These are phyloP conservation scores for Plagiodera versicolora DNA, from an alignment of 2,888 invertebrate genomes.

Conservation along the genomic window DNA sequence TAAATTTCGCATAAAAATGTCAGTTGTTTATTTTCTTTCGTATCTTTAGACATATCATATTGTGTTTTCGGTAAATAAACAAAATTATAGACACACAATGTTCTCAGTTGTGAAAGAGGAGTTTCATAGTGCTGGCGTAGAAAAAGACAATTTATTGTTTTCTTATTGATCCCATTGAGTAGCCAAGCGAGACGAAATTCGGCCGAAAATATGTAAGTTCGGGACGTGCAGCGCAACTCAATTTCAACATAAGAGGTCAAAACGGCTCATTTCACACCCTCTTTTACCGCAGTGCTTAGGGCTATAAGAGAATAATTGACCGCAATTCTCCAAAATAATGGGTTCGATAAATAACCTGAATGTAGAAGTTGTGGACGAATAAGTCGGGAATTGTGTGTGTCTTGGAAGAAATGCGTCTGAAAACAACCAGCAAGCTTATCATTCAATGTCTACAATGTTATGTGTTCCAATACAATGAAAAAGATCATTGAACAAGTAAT, in stretches of 20 bases:
- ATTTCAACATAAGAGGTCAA: slow-evolving; percentile 18
- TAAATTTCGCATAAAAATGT: too few relatives aligned
- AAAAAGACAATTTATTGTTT: not conserved
- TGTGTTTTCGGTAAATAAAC: too few relatives aligned
- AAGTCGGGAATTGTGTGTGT: not conserved
- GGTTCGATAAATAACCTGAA: not conserved
- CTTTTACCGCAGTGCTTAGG: not conserved
- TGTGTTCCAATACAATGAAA: too few relatives aligned
- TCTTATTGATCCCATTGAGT: not conserved
- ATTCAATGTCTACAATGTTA: too few relatives aligned
- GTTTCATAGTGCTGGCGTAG: too few relatives aligned
- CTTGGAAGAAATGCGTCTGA: not conserved
- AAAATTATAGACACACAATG: too few relatives aligned
- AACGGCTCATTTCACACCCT: slow-evolving; percentile 31
- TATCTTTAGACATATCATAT: too few relatives aligned
- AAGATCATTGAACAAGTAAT: too few relatives aligned
- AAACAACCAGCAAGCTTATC: too few relatives aligned
- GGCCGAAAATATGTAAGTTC: slow-evolving; percentile 1
- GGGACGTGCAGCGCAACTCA: slow-evolving; percentile 10
- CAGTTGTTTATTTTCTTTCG: too few relatives aligned
- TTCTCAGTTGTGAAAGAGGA: too few relatives aligned
- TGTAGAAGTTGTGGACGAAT: not conserved
- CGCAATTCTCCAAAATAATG: not conserved
- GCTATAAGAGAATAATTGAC: not conserved
- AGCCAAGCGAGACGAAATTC: not conserved